Percentiles rank a stretch among this genome's conserved stretches.
These are phyloP conservation scores for Dipodomys ordii DNA, from an alignment of 2,113 vertebrate species.

Conservation along the genomic window DNA sequence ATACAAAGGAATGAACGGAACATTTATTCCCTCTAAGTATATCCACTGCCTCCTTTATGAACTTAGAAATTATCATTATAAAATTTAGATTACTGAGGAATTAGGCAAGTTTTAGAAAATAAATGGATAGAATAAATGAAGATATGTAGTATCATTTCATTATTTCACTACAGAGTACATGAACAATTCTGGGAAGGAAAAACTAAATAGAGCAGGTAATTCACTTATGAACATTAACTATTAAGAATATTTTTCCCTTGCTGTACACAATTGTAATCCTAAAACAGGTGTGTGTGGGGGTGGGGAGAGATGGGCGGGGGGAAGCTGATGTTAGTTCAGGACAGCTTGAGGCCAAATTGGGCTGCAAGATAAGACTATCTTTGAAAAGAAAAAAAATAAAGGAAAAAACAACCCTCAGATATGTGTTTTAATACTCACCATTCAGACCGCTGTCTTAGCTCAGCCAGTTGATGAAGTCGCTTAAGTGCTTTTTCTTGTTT, in stretches of 20 bases:
- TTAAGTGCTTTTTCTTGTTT: constrained; percentile 98
- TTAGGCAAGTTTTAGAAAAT: constrained; percentile 16
- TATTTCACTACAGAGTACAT: constrained; percentile 39
- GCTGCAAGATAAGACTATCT: too few species aligned
- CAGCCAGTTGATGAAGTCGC: constrained; percentile 95
- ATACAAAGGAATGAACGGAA: constrained; percentile 33
- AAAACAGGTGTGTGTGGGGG: too few species aligned
- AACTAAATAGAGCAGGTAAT: constrained; percentile 39
- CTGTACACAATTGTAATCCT: too few species aligned
- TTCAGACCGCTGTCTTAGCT: constrained; percentile 93
- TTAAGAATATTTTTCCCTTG: constrained; percentile 60
- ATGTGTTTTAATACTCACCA: constrained; percentile 87
- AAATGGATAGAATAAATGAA: constrained; percentile 45
- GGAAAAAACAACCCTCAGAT: not conserved
- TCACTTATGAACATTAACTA: constrained; percentile 68
- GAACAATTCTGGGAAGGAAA: constrained; percentile 43
- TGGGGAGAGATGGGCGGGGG: too few species aligned
- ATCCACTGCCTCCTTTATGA: not conserved
- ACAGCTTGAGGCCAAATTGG: too few species aligned
- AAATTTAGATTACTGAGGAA: constrained; percentile 32
- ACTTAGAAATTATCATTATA: not conserved
- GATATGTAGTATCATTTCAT: constrained; percentile 27
- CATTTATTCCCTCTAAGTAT: not conserved
- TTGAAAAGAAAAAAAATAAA: too few species aligned
- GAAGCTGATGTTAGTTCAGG: too few species aligned